Evolutionary conservation across 2,888 invertebrate genomes (phyloP), one percentile per base, ranked within the genome.

Genomic region (Dicyrtoma fusca): DNA sequence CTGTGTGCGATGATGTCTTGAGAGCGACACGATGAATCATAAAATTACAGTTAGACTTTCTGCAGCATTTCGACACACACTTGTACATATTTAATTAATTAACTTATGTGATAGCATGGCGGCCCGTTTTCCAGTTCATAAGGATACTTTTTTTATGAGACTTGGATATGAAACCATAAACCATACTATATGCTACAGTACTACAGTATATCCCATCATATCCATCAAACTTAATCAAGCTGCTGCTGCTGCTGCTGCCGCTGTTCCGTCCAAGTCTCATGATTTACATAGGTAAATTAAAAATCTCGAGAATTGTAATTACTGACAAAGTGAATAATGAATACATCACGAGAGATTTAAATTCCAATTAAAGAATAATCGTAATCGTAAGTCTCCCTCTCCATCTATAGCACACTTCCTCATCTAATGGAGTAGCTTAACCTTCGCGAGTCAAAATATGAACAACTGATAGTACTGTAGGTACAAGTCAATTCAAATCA

Each of bases 251-350:
- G n/a, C 34, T 34, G 34, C 34, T 5, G 34, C 3, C 8, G 34
- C 3, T 34, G 4, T 5, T 34, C 34, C 8, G 34, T 8, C 34
- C 34, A 34, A 34, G 34, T 34, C 34, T 34, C 34, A 34, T 23
- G 25, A 57, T 57, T 57, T 57, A 57, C 66, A 66, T 49, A 21
- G 49, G 64, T 66, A 49, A 66, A 53, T 53, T 66, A 66, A 49
- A 66, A 66, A 66, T 53, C 51, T 34, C 8, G 23, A 26, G 34
- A 55, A 47, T 68, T 47, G 57, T 68, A 68, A 57, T 59, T 59
- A 44, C 57, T 68, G 57, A 57, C 57, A 68, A 68, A 68, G 68
- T 68, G 68, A 47, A 57, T 57, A 68, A 68, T 68, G 57, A 59
- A 47, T 45, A 44, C 26, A 57, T 57, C 47, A 45, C 19, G 21